These are phyloP conservation scores for Porites cylindrica DNA, from an alignment of 92 coral and sea anemone genomes.

Conservation along the genomic window DNA sequence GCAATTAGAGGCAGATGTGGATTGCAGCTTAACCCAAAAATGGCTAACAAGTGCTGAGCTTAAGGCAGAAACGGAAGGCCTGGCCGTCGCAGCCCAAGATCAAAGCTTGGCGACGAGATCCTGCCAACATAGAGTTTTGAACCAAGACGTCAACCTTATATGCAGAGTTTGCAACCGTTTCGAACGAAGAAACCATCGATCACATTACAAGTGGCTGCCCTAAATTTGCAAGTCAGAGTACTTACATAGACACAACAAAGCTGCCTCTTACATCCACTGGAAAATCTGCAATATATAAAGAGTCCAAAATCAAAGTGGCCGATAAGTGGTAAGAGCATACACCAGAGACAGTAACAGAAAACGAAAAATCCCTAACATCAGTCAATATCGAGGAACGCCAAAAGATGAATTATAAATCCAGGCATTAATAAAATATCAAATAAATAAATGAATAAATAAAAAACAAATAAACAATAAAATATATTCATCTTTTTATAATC, in stretches of 20 bases:
- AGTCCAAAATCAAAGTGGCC: not conserved
- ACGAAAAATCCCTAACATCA: too few relatives aligned
- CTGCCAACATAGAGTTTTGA: not conserved
- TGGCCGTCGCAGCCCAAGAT: conserved; percentile 34
- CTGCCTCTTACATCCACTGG: not conserved
- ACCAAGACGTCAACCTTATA: not conserved
- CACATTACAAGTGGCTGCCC: not conserved
- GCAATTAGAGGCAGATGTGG: not conserved
- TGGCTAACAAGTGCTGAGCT: not conserved
- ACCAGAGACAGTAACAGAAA: too few relatives aligned
- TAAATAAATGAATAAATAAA: too few relatives aligned
- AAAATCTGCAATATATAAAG: not conserved
- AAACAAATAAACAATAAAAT: too few relatives aligned
- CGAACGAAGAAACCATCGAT: not conserved
- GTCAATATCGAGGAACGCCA: too few relatives aligned
- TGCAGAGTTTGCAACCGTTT: not conserved
- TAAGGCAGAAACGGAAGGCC: conserved; percentile 31
- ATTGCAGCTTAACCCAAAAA: too few relatives aligned
- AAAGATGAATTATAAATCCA: too few relatives aligned
- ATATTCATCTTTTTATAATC: too few relatives aligned
- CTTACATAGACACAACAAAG: not conserved
- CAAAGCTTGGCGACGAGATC: conserved; percentile 3
- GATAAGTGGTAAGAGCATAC: not conserved
- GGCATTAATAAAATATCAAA: too few relatives aligned
- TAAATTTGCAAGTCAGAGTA: not conserved